Percentiles rank a stretch among this genome's conserved stretches.
Conservation (phyloP, 2,113 vertebrate genomes). For the Podocnemis expansa region DNA sequence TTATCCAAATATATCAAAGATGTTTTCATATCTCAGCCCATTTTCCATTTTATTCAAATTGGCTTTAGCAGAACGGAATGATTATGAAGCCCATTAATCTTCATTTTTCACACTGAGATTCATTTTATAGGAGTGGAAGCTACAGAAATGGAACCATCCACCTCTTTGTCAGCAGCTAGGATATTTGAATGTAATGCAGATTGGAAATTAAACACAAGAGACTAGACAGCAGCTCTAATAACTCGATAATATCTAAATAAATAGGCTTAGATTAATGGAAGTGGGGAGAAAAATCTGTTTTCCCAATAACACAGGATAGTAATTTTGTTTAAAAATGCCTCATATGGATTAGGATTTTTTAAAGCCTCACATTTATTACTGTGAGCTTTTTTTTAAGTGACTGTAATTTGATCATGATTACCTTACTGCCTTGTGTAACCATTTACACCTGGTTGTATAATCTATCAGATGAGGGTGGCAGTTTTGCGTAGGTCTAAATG, state of each 20-base stretch:
- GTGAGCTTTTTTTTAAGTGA: constrained; percentile 46
- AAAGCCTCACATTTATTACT: constrained; percentile 59
- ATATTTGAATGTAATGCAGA: constrained; percentile 77
- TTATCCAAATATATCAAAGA: constrained; percentile 50
- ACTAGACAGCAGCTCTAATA: constrained; percentile 76
- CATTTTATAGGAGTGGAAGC: constrained; percentile 73
- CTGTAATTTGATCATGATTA: constrained; percentile 15
- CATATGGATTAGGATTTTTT: constrained; percentile 59
- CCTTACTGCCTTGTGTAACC: not conserved
- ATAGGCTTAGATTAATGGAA: constrained; percentile 78
- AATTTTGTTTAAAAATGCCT: constrained; percentile 60
- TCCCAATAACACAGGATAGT: constrained; percentile 29
- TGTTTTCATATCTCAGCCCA: constrained; percentile 37
- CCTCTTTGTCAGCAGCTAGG: constrained; percentile 65
- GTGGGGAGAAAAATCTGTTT: constrained; percentile 60
- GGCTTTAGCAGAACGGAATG: constrained; percentile 72
- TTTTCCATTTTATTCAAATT: constrained; percentile 70
- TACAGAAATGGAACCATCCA: constrained; percentile 69
- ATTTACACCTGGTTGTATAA: not conserved
- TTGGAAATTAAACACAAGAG: constrained; percentile 79
- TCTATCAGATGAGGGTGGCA: not conserved
- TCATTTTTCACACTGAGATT: constrained; percentile 81
- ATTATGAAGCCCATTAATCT: constrained; percentile 85
- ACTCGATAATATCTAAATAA: constrained; percentile 79
- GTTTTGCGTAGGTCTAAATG: not conserved